Percentiles rank a stretch among this genome's conserved stretches.
These are phyloP conservation scores for Diacarnus erythraeanus DNA, from an alignment of 37 sponge, comb jelly and placozoan species.

Conservation along the genomic window DNA sequence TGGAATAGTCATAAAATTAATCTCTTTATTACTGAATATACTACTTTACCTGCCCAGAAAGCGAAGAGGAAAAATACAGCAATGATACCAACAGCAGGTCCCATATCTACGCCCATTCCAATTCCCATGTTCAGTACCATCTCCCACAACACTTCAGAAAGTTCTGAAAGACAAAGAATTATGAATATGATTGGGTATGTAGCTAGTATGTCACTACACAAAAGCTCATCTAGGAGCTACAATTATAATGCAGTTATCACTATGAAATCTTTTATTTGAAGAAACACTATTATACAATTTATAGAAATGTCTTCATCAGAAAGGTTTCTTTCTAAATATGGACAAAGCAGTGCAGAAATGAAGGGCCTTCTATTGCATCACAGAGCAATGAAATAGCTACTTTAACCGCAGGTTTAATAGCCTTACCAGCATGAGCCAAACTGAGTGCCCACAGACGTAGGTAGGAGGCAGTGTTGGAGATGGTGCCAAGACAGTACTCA, in stretches of 20 bases:
- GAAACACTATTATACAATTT: too few relatives aligned
- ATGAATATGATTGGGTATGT: neutral
- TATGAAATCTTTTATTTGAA: too few relatives aligned
- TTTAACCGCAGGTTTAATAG: too few relatives aligned
- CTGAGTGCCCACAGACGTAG: constrained; percentile 99
- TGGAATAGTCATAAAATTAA: too few relatives aligned
- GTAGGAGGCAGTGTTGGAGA: constrained; percentile 99
- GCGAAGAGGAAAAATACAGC: constrained; percentile 64
- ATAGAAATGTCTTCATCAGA: too few relatives aligned
- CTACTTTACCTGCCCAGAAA: constrained; percentile 84
- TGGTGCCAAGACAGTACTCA: constrained; percentile 98
- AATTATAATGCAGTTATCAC: neutral
- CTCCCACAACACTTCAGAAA: constrained; percentile 94
- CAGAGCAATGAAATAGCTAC: too few relatives aligned
- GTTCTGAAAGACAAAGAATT: constrained; percentile 51
- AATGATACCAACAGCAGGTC: constrained; percentile 28
- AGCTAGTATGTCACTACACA: neutral
- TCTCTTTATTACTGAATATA: too few relatives aligned
- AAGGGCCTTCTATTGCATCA: too few relatives aligned
- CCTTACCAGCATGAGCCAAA: constrained; percentile 95
- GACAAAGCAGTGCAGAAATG: too few relatives aligned
- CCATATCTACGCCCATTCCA: neutral
- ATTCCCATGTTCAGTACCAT: constrained; percentile 65
- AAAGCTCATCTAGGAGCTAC: neutral
- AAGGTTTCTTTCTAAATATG: too few relatives aligned